Evolutionary conservation across 2,797 vertebrate species (phyloP).

Genomic region (Prionace glauca): DNA sequence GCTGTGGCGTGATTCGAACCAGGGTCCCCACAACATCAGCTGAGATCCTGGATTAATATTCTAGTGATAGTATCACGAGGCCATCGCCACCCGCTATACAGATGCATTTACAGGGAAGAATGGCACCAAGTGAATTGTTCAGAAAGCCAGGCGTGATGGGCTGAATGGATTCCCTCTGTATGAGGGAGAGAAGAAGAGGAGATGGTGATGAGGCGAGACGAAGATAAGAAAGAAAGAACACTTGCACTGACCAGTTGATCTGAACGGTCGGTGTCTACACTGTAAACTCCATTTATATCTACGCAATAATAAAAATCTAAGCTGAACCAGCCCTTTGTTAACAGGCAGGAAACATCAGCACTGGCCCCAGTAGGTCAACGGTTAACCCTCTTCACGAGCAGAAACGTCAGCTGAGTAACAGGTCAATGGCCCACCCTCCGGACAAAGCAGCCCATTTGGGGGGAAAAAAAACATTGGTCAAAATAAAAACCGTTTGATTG

Average conservation of each 20-base stretch:
- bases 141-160: too few species aligned
- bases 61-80: too few species aligned
- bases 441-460: neutral
- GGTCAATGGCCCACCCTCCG: neutral
- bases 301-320: neutral
- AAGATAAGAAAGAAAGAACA: too few species aligned
- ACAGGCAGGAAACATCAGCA: neutral
- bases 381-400: neutral
- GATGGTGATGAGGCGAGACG: too few species aligned
- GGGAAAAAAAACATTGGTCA: neutral
- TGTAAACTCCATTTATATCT: neutral
- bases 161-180: too few species aligned
- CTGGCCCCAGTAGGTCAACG: too few species aligned
- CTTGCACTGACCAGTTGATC: neutral
- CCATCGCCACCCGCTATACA: too few species aligned
- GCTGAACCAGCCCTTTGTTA: neutral
- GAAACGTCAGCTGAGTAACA: neutral
- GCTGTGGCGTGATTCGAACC: too few species aligned
- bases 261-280: neutral
- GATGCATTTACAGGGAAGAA: neutral
- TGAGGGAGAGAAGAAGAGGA: too few species aligned
- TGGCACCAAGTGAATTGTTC: too few species aligned
- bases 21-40: too few species aligned
- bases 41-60: too few species aligned
- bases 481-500: neutral